phyloP scores from a whole-genome alignment of 2,797 vertebrate genomes.

The Hirundo rustica region DNA sequence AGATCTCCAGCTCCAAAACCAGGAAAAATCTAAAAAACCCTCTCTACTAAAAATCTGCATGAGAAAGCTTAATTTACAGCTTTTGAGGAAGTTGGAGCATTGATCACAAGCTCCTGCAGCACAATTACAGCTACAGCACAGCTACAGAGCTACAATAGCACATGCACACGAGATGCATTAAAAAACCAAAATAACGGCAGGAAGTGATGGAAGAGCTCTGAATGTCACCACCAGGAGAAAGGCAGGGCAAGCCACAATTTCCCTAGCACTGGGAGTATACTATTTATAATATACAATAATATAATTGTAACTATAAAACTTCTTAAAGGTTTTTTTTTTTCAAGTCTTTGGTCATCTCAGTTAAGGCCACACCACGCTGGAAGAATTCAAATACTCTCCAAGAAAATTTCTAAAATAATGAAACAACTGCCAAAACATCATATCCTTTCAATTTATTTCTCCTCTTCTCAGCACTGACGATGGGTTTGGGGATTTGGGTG shows the following conservation, averaged over 20 bases:
- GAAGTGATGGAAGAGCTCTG: neutral
- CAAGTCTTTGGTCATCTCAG: neutral
- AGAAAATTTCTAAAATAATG: neutral
- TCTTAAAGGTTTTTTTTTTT: neutral
- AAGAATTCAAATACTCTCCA: neutral
- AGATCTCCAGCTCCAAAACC: neutral
- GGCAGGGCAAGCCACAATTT: neutral
- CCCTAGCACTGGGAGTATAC: neutral
- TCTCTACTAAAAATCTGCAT: constrained; percentile 3
- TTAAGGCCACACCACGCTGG: neutral
- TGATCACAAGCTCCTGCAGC: constrained; percentile 8
- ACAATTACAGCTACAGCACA: neutral
- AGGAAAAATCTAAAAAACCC: constrained; percentile 3
- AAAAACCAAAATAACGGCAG: neutral
- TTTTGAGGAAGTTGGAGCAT: constrained; percentile 45
- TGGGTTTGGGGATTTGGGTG: rapidly evolving
- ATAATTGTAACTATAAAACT: neutral
- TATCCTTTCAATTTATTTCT: neutral
- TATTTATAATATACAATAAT: neutral
- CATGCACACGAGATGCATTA: rapidly evolving
- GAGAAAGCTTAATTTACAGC: constrained; percentile 40
- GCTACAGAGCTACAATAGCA: neutral
- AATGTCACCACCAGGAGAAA: neutral
- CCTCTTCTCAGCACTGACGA: neutral
- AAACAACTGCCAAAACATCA: neutral